phyloP scores from a whole-genome alignment of 2,797 vertebrate genomes.

The Xiphophorus birchmanni region DNA sequence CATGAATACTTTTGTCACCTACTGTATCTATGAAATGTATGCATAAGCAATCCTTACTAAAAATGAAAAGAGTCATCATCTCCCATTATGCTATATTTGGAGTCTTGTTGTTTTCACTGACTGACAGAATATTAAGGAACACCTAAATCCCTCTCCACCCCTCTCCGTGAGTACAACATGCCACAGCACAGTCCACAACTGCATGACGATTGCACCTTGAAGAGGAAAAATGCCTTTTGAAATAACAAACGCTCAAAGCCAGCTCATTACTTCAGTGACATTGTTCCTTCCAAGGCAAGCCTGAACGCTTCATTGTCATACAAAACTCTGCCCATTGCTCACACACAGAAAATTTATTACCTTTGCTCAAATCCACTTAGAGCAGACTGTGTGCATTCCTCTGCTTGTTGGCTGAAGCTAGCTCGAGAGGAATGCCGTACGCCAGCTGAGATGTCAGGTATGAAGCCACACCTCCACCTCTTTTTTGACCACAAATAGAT shows the following conservation, averaged over 20 bases:
- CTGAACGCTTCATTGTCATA: constrained; percentile 87
- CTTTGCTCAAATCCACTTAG: constrained; percentile 81
- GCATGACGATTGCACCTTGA: constrained; percentile 57
- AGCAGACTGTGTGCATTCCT: constrained; percentile 86
- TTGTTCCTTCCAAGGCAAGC: constrained; percentile 87
- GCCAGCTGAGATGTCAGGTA: constrained; percentile 59
- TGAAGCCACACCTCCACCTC: constrained; percentile 32
- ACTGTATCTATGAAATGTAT: neutral
- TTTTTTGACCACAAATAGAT: constrained; percentile 28
- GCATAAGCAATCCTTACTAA: neutral
- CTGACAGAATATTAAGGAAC: constrained; percentile 47
- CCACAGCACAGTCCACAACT: constrained; percentile 64
- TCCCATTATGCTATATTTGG: constrained; percentile 39
- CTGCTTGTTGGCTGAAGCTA: constrained; percentile 76
- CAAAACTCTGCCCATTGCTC: constrained; percentile 84
- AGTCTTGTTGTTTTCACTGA: constrained; percentile 10
- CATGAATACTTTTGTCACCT: neutral
- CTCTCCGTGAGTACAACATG: constrained; percentile 56
- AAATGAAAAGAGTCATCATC: neutral
- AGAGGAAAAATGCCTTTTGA: constrained; percentile 74
- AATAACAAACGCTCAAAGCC: constrained; percentile 79
- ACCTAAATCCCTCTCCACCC: constrained; percentile 45
- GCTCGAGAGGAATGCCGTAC: constrained; percentile 57
- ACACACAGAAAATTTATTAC: constrained; percentile 89
- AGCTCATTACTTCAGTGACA: constrained; percentile 79